Percentiles rank a stretch among this genome's conserved stretches.
phyloP scores from a whole-genome alignment of 2,113 vertebrate species.

The Oreochromis aureus region DNA sequence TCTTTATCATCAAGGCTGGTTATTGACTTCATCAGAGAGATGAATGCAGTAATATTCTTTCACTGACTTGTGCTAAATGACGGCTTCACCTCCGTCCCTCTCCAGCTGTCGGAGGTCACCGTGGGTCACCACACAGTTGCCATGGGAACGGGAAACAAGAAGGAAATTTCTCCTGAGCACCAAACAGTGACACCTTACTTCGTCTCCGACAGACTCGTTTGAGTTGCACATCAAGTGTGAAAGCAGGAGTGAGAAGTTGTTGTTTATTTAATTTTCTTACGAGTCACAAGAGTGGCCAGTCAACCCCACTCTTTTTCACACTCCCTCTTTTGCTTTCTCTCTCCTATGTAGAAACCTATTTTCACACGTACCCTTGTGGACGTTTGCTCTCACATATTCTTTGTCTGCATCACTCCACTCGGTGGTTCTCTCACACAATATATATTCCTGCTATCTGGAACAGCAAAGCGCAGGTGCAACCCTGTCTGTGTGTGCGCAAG shows the following conservation, averaged over 20 bases:
- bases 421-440: neutral
- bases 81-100: slow-evolving; percentile 16
- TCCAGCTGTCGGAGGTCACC: slow-evolving; percentile 21
- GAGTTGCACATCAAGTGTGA: slow-evolving; percentile 68
- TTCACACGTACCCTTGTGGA: slow-evolving; percentile 40
- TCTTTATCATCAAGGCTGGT: neutral
- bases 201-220: slow-evolving; percentile 46
- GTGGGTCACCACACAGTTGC: slow-evolving; percentile 49
- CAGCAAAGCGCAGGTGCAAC: slow-evolving; percentile 34
- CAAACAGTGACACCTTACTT: slow-evolving; percentile 53
- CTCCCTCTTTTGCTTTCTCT: slow-evolving; percentile 7
- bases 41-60: neutral
- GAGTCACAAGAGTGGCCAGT: slow-evolving; percentile 52
- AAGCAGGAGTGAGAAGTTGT: slow-evolving; percentile 64
- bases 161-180: slow-evolving; percentile 44
- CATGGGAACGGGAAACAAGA: slow-evolving; percentile 54
- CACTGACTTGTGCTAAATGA: slow-evolving; percentile 20
- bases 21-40: neutral
- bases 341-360: slow-evolving; percentile 28
- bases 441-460: slow-evolving; percentile 39
- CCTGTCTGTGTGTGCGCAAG: slow-evolving; percentile 8
- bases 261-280: slow-evolving; percentile 67
- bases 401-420: slow-evolving; percentile 25
- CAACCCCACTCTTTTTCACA: slow-evolving; percentile 37
- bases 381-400: slow-evolving; percentile 46